A percentile compares a stretch with the other conserved stretches of the same genome.
Evolutionary conservation across 2,113 vertebrate species (phyloP).

Genomic region (Gulo gulo): DNA sequence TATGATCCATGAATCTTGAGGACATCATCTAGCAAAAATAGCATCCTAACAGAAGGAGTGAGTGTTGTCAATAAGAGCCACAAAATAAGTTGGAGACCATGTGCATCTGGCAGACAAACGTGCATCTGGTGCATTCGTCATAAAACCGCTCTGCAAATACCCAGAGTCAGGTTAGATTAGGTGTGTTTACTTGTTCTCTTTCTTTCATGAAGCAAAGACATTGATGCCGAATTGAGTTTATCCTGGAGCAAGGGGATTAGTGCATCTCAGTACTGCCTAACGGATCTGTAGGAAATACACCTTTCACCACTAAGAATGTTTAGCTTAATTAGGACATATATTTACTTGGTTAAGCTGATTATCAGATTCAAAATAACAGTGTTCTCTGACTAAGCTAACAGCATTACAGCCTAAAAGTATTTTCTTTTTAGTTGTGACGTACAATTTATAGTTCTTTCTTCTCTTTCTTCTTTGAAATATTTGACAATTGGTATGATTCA

Average conservation of each 20-base stretch:
- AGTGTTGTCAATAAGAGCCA: background rate
- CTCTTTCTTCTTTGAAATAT: background rate
- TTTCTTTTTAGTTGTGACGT: background rate
- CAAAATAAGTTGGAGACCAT: background rate
- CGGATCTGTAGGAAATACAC: background rate
- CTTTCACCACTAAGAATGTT: background rate
- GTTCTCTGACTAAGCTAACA: background rate
- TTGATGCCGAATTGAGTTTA: background rate
- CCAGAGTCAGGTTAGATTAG: background rate
- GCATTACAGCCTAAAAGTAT: background rate
- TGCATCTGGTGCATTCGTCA: background rate
- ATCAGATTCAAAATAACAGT: background rate
- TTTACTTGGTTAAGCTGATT: background rate
- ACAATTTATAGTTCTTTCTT: background rate
- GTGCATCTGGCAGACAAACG: background rate
- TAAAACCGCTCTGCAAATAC: background rate
- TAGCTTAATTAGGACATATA: background rate
- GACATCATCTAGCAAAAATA: background rate
- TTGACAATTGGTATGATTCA: background rate
- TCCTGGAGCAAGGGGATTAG: background rate
- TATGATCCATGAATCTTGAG: background rate
- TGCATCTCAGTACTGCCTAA: background rate
- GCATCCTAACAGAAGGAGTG: background rate
- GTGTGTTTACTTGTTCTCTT: background rate
- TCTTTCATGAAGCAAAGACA: background rate